Evolutionary conservation across 1,140 invertebrate genomes (phyloP), one percentile per base, ranked within the genome.

Genomic region (Heliconius congener): DNA sequence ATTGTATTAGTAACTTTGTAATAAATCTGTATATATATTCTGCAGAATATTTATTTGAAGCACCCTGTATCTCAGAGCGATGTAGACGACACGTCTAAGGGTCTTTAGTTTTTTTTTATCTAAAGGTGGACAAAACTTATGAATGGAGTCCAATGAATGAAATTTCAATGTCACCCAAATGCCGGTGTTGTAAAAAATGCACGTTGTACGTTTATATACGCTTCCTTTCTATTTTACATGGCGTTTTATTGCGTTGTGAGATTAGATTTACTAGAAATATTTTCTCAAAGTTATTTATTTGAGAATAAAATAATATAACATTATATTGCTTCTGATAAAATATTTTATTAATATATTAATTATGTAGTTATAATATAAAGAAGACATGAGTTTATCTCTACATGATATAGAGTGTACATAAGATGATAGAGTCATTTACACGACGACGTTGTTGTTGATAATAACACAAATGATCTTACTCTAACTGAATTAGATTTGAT

Each of bases 121-220:
- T 73, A 85, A 85, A 85, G 79, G 86, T 79, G 81, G 85, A 90
- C 89, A 90, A 90, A 88, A 88, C 87, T 85, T 73, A 81, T 90
- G 84, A 90, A 90, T 88, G 88, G 88, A 85, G 79, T 27, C 77
- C 82, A 83, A 83, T 92, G 92, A 93, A 93, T 93, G 92, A 92
- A 93, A 93, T 93, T 93, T 91, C 88, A 79, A 79, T 73, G 84
- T 85, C 83, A 73, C 83, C 74, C 90, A 91, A 93, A 90, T 90
- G 92, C 91, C 88, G 80, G 13, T 88, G 80, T 73, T 78, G 85
- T 90, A 90, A 90, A 90, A 88, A 88, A 90, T 75, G 60, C 52
- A 72, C 50, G 74, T 79, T 82, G 79, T 37, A 72, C 27, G 75
- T 79, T 83, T 81, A 77, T 87, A 87, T 88, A 84, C 81, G 90